Percentiles rank a stretch among this genome's conserved stretches.
Evolutionary conservation across 2,888 invertebrate species (phyloP).

Genomic region (Digitonthophagus gazella): DNA sequence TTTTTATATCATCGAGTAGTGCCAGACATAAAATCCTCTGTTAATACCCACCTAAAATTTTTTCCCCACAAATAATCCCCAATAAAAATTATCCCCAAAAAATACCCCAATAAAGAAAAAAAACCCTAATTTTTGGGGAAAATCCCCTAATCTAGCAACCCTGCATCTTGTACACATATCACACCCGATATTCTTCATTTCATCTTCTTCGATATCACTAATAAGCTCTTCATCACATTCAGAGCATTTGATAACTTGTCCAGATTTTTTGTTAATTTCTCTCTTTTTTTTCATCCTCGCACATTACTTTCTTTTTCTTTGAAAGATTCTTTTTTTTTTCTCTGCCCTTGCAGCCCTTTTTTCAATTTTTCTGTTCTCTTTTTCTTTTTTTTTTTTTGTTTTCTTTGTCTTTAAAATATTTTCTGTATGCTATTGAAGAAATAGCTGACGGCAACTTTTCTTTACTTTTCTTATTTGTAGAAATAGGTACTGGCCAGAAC

Average conservation of each 20-base stretch:
- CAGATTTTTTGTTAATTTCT: slow-evolving; percentile 11
- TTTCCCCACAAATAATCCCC: too few species aligned
- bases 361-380: slow-evolving; percentile 15
- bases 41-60: too few species aligned
- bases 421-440: slow-evolving; percentile 3
- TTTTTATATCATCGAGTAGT: too few species aligned
- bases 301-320: slow-evolving; percentile 13
- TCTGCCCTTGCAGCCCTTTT: slow-evolving; percentile 6
- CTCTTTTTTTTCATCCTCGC: slow-evolving; percentile 8
- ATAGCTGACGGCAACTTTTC: slow-evolving; percentile 6
- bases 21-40: too few species aligned
- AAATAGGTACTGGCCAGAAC: slow-evolving; percentile 13
- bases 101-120: too few species aligned
- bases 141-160: too few species aligned
- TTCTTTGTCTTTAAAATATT: slow-evolving; percentile 10
- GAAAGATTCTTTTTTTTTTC: neutral
- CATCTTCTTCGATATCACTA: slow-evolving; percentile 1
- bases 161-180: too few species aligned
- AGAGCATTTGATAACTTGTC: slow-evolving; percentile 11
- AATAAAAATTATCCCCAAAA: too few species aligned
- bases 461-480: slow-evolving; percentile 1
- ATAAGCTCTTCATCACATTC: neutral
- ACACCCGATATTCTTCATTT: slow-evolving; percentile 1
- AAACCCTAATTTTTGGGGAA: too few species aligned
- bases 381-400: slow-evolving; percentile 16